Percentiles rank a stretch among this genome's conserved stretches.
These are phyloP conservation scores for Diprion similis DNA, from an alignment of 1,140 invertebrate species.

Conservation along the genomic window DNA sequence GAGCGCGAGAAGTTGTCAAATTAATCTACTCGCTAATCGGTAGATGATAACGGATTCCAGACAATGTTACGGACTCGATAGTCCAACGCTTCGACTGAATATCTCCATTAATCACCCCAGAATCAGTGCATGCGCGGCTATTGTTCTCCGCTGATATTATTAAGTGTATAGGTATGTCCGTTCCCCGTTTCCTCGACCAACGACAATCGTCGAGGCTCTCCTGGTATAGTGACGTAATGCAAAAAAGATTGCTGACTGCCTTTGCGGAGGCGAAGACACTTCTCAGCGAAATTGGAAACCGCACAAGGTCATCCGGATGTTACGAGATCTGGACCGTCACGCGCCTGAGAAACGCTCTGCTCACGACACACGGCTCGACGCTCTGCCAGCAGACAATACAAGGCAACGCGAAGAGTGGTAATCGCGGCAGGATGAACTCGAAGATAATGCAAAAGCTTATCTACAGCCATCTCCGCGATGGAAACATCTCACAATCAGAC, in stretches of 20 bases:
- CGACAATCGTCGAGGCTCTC: not conserved
- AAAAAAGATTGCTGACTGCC: not conserved
- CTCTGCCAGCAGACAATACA: not conserved
- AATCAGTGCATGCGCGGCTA: not conserved
- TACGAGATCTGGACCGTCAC: slow-evolving; percentile 1
- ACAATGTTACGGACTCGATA: not conserved
- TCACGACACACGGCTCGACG: not conserved
- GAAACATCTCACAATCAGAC: too few species aligned
- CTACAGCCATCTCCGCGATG: not conserved
- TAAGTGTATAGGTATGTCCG: not conserved
- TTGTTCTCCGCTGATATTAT: not conserved
- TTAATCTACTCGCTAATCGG: not conserved
- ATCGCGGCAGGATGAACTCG: not conserved
- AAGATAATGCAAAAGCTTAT: not conserved
- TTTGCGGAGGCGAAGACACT: not conserved
- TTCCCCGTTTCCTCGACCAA: not conserved
- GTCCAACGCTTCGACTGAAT: not conserved
- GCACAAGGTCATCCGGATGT: not conserved
- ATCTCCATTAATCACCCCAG: not conserved
- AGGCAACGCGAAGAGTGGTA: not conserved
- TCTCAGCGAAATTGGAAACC: not conserved
- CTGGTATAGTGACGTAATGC: not conserved
- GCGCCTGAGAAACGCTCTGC: not conserved
- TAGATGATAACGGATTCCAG: not conserved
- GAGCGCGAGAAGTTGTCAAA: not conserved